Base-by-base conservation (phyloP, 2,888 invertebrate genomes). In the Uloborus plumipes region DNA sequence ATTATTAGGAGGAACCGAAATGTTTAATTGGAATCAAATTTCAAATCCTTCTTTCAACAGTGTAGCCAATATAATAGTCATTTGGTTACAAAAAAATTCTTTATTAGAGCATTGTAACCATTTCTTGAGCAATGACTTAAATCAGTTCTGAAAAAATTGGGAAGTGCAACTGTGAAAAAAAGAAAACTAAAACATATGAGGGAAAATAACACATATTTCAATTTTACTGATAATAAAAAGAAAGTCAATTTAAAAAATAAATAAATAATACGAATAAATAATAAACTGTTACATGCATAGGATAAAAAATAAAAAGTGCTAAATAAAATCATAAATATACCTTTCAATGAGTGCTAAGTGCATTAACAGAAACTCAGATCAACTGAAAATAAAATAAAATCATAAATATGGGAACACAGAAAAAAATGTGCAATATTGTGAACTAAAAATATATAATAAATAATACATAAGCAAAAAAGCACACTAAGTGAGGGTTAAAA, bases 321-420 rank as follows among this genome's bases (percentile, higher is more conserved):
- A 39, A 71, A 53, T 64, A 31, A 39, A 31, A 39, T 39, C 22
- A 22, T 26, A 64, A 64, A 61, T 62, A 73, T 74, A 82, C 81
- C 81, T 83, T 74, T 64, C 18, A 65, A 51, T 72, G 69, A 66
- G 80, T 82, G 81, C 75, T 75, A 64, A 61, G 81, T 82, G 81
- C 81, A 76, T 82, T 75, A 70, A 82, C 81, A 59, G 65, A 75
- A 65, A 69, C 39, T 66, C 20, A 53, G 80, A 55, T 82, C 61
- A 82, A 75, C 76, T 75, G 76, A 82, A 82, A 39, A 76, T 61
- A 65, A 71, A 82, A 81, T 49, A 70, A 76, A 76, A 49, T 71
- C 50, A 65, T 47, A 78, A 49, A 65, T 53, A 61, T 18, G 53
- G 53, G 14, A 18, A 49, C 51, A 73, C 22, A 66, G 50, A 66